phyloP scores from a whole-genome alignment of 2,797 vertebrate species.

The Myotis vivesi region DNA sequence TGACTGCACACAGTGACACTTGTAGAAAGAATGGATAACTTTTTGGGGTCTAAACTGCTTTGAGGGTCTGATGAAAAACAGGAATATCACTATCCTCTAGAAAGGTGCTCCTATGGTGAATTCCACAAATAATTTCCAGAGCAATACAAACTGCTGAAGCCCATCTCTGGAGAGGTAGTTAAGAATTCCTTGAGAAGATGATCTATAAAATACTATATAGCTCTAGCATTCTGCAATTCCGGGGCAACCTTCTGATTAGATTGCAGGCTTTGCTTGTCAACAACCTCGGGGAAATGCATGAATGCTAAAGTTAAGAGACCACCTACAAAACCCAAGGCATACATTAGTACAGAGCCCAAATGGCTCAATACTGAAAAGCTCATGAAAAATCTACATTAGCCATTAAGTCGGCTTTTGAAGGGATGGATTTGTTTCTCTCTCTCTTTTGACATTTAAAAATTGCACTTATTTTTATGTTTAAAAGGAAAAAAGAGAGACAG shows the following conservation, averaged over 20 bases:
- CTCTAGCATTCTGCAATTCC: not conserved
- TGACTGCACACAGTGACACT: not conserved
- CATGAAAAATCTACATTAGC: not conserved
- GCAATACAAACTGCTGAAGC: not conserved
- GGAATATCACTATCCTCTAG: not conserved
- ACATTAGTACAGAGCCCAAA: not conserved
- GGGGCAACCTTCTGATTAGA: not conserved
- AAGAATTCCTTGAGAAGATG: not conserved
- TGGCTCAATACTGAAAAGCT: not conserved
- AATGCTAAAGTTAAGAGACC: not conserved
- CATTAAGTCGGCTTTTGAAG: not conserved
- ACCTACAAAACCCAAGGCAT: not conserved
- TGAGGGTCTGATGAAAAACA: not conserved
- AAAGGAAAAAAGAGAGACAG: not conserved
- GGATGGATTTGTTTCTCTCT: not conserved
- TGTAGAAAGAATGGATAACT: not conserved
- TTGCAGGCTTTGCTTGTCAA: not conserved
- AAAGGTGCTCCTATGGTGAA: not conserved
- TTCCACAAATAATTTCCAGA: not conserved
- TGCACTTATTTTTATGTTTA: constrained; percentile 4
- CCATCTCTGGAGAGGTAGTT: not conserved
- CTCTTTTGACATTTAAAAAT: constrained; percentile 57
- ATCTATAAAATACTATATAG: not conserved
- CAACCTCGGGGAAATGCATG: not conserved
- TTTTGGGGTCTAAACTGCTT: not conserved